A percentile compares a stretch with the other conserved stretches of the same genome.
Conservation (phyloP, 2,797 vertebrate genomes). For the Oreonectes daqikongensis region DNA sequence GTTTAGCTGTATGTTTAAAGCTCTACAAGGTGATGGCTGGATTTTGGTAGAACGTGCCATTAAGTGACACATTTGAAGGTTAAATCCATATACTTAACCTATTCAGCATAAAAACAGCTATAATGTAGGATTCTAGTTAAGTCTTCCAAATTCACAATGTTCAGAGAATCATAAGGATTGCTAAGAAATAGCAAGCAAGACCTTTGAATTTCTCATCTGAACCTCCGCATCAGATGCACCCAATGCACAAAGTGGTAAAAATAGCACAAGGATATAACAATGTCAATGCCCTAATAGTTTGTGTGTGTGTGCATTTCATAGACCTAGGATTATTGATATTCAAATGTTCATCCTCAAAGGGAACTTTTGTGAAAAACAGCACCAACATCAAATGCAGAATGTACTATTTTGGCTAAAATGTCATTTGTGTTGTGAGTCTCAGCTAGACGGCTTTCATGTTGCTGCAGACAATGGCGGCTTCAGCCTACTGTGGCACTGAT, state of each 20-base stretch:
- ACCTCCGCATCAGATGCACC: background rate
- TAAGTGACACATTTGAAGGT: slow-evolving; percentile 18
- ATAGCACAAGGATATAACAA: background rate
- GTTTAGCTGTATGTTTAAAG: slow-evolving; percentile 43
- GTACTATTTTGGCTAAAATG: slow-evolving; percentile 40
- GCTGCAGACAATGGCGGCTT: slow-evolving; percentile 43
- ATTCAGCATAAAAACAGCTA: background rate
- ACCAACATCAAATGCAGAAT: slow-evolving; percentile 20
- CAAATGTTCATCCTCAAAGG: background rate
- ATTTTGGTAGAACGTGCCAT: slow-evolving; percentile 30
- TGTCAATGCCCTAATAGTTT: background rate
- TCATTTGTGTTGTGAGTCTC: slow-evolving; percentile 25
- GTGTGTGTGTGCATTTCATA: slow-evolving; percentile 7
- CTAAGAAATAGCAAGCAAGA: background rate
- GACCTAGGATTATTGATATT: background rate
- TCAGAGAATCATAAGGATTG: background rate
- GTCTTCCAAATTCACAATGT: background rate
- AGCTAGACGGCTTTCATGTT: slow-evolving; percentile 39
- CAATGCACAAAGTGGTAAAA: background rate
- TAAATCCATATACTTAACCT: background rate
- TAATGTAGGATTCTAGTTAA: background rate
- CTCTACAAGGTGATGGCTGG: slow-evolving; percentile 19
- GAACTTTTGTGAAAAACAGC: background rate
- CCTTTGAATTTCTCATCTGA: background rate
- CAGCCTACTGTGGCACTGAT: slow-evolving; percentile 42